Evolutionary conservation across 2,113 vertebrate genomes (phyloP).

Genomic region (Psilopsiagon aurifrons): DNA sequence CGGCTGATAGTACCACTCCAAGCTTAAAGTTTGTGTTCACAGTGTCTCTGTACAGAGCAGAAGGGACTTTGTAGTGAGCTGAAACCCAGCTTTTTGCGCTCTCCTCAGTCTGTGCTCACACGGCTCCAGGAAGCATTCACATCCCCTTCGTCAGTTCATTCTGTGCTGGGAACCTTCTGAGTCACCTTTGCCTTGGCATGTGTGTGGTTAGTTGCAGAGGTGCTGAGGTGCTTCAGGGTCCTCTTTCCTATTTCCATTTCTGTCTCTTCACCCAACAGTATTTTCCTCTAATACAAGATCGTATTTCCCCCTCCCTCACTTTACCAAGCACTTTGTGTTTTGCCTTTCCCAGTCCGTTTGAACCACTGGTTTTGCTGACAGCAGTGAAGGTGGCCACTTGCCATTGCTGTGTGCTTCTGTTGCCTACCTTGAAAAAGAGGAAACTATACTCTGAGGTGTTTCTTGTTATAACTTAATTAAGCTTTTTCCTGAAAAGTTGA

Average conservation of each 20-base stretch:
- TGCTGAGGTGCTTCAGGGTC: background rate
- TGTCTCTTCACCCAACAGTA: background rate
- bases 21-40: accelerated
- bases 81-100: accelerated
- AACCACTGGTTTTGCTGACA: background rate
- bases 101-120: background rate
- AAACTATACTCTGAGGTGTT: background rate
- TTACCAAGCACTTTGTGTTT: accelerated
- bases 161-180: accelerated
- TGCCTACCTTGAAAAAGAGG: background rate
- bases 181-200: background rate
- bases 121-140: background rate
- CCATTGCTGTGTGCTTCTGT: background rate
- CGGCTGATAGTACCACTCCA: background rate
- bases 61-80: background rate
- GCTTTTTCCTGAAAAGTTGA: background rate
- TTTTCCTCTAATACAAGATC: background rate
- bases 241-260: background rate
- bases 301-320: background rate
- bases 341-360: background rate
- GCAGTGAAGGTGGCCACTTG: background rate
- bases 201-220: background rate
- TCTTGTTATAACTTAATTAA: background rate
- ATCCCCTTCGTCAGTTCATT: background rate
- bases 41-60: accelerated